These are phyloP conservation scores for Nannoperca obscura DNA, from an alignment of 2,797 vertebrate species.

Conservation along the genomic window DNA sequence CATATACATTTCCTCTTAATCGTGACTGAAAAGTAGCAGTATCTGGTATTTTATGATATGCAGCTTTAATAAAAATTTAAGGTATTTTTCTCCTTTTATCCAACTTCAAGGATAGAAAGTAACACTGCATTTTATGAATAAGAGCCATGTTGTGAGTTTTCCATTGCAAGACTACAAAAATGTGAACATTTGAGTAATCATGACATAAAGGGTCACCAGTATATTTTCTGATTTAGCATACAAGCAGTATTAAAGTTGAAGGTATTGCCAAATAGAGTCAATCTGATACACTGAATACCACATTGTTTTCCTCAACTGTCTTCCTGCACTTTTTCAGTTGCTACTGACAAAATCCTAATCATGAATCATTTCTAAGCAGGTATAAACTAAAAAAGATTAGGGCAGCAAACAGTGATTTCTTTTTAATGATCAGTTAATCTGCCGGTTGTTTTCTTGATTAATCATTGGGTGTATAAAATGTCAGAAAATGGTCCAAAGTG, in stretches of 20 bases:
- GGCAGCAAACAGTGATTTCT: neutral
- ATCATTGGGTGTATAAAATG: neutral
- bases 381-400: too few relatives aligned
- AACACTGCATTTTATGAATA: slow-evolving; percentile 8
- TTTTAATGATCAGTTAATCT: neutral
- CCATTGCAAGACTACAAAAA: too few relatives aligned
- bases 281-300: neutral
- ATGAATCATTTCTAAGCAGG: neutral
- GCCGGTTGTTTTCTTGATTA: accelerated
- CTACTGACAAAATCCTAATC: neutral
- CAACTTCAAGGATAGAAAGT: slow-evolving; percentile 24
- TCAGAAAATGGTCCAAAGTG: neutral
- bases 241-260: neutral
- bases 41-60: slow-evolving; percentile 39
- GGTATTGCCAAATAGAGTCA: neutral
- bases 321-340: neutral
- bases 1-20: slow-evolving; percentile 29
- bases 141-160: slow-evolving; percentile 1
- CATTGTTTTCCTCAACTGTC: neutral
- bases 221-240: neutral
- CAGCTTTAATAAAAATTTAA: slow-evolving; percentile 48
- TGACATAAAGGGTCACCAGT: neutral
- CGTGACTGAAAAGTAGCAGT: slow-evolving; percentile 21
- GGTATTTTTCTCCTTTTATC: slow-evolving; percentile 17
- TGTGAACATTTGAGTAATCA: too few relatives aligned